Conservation (phyloP, 2,113 vertebrate genomes). For the Triplophysa tibetana region DNA sequence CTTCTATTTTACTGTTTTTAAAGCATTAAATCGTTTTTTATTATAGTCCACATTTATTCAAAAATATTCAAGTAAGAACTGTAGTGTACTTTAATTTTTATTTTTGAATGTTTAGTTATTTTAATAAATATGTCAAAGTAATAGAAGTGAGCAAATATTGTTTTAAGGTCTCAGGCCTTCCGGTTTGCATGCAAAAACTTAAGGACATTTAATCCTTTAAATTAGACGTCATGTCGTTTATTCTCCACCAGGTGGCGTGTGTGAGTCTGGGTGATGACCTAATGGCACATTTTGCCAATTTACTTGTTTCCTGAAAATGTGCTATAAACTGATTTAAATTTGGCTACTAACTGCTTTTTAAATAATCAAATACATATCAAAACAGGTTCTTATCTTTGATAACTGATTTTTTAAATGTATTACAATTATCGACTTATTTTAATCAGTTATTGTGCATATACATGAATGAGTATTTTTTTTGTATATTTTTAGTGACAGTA, state of each 20-base stretch:
- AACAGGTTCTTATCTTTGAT: background rate
- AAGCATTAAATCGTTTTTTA: too few species aligned
- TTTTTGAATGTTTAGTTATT: background rate
- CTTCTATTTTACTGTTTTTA: too few species aligned
- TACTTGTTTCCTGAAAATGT: background rate
- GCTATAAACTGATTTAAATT: background rate
- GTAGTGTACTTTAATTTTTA: background rate
- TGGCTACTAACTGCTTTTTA: background rate
- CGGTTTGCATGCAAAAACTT: background rate
- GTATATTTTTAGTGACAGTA: background rate
- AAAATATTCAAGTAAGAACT: background rate
- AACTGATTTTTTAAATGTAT: too few species aligned
- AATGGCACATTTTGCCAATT: background rate
- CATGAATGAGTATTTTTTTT: background rate
- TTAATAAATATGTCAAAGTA: background rate
- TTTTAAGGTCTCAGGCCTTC: conserved; percentile 28
- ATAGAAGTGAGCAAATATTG: background rate
- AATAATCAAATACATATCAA: background rate
- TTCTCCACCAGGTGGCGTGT: conserved; percentile 64
- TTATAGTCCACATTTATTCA: background rate
- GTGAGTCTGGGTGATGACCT: conserved; percentile 6
- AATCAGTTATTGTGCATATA: background rate
- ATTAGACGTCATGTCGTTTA: background rate
- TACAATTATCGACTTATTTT: background rate
- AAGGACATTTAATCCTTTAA: background rate